A percentile compares a stretch with the other conserved stretches of the same genome.
Evolutionary conservation across 2,113 vertebrate species (phyloP).

Genomic region (Trematocara zebra): DNA sequence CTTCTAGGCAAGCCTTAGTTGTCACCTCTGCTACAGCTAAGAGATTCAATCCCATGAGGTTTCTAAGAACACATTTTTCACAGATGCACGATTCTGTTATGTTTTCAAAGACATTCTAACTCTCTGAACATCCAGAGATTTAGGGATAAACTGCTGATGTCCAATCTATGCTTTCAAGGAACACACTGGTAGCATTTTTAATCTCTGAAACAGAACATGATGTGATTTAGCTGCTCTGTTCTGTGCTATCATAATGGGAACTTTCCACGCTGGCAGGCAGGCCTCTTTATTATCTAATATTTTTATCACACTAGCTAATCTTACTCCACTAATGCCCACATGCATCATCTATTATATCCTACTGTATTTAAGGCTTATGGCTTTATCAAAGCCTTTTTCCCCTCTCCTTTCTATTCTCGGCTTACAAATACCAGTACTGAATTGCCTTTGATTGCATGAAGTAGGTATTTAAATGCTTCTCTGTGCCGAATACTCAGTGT

Average conservation of each 20-base stretch:
- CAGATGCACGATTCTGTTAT: background rate
- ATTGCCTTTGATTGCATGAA: background rate
- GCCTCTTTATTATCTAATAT: constrained; percentile 39
- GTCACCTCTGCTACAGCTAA: constrained; percentile 15
- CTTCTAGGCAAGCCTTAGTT: constrained; percentile 1
- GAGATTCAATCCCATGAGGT: background rate
- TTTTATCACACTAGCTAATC: constrained; percentile 44
- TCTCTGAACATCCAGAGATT: background rate
- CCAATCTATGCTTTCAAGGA: background rate
- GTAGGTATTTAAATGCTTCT: background rate
- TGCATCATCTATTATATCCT: constrained; percentile 5
- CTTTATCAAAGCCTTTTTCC: background rate
- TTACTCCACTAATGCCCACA: constrained; percentile 30
- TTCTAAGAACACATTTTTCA: background rate
- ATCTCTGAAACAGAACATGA: background rate
- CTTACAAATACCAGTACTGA: background rate
- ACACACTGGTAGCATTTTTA: background rate
- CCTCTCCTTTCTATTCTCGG: background rate
- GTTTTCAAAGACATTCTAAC: background rate
- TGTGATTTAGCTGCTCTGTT: background rate
- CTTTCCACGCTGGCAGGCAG: constrained; percentile 21
- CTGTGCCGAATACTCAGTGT: background rate
- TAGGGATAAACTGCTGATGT: background rate
- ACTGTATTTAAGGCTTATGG: constrained; percentile 14
- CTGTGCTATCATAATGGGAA: background rate